Evolutionary conservation across 92 coral and sea anemone species (phyloP).

Genomic region (Blastomussa wellsi): DNA sequence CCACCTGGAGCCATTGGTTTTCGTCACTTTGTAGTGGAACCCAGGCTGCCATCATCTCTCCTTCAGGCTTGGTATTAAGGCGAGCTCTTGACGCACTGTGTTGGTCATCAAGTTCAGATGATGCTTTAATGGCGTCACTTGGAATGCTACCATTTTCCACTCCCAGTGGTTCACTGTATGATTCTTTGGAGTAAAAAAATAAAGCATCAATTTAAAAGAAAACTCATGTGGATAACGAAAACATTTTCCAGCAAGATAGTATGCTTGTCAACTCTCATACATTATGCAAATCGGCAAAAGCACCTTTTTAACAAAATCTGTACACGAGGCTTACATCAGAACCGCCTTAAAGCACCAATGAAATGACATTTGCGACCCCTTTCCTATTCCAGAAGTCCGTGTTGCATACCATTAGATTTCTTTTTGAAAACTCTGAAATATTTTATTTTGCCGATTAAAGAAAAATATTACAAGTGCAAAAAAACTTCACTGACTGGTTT

Average conservation of each 20-base stretch:
- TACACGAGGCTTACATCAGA: no score
- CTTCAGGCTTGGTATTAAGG: slow-evolving; percentile 72
- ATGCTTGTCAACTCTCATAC: not conserved
- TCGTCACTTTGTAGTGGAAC: slow-evolving; percentile 75
- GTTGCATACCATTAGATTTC: no score
- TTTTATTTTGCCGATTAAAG: no score
- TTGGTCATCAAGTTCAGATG: slow-evolving; percentile 74
- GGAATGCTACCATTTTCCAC: slow-evolving; percentile 71
- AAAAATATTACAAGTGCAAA: no score
- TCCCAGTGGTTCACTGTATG: slow-evolving; percentile 61
- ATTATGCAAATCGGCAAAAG: no score
- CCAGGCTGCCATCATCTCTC: slow-evolving; percentile 82
- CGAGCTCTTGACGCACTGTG: slow-evolving; percentile 75
- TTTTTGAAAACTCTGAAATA: no score
- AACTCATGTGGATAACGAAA: not conserved
- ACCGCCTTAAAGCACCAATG: no score
- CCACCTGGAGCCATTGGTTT: slow-evolving; percentile 81
- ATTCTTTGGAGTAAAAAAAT: not conserved
- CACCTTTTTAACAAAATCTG: no score
- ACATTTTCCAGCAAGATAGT: not conserved
- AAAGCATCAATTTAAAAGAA: no score
- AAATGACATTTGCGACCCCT: no score
- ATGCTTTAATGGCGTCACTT: slow-evolving; percentile 67
- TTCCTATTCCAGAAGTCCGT: no score
- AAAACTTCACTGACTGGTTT: no score